A percentile compares a stretch with the other conserved stretches of the same genome.
Conservation (phyloP, 2,113 vertebrate genomes). For the Gadus chalcogrammus region DNA sequence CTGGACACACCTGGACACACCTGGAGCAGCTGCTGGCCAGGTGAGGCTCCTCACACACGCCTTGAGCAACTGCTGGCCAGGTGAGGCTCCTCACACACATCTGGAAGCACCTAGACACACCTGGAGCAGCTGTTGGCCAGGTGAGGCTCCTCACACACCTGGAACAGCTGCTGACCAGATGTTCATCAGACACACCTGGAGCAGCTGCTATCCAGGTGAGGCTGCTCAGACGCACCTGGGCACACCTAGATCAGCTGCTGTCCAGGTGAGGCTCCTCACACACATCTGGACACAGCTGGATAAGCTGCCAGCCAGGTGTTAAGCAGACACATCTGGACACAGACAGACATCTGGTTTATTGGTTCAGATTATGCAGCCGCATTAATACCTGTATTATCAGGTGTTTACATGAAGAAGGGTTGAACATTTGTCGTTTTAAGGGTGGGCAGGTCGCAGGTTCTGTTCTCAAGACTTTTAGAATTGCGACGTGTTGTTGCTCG, state of each 20-base stretch:
- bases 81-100: constrained; percentile 59
- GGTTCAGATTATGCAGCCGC: too few species aligned
- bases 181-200: constrained; percentile 60
- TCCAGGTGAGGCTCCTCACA: constrained; percentile 73
- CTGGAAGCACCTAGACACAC: too few species aligned
- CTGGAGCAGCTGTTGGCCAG: constrained; percentile 85
- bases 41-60: constrained; percentile 58
- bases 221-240: not conserved
- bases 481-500: too few species aligned
- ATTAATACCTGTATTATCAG: too few species aligned
- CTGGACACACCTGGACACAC: constrained; percentile 46
- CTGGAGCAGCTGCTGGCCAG: constrained; percentile 85
- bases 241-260: constrained; percentile 77
- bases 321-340: too few species aligned
- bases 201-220: constrained; percentile 85
- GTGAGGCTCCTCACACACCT: constrained; percentile 59
- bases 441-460: too few species aligned
- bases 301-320: constrained; percentile 84
- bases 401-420: too few species aligned
- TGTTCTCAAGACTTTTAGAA: too few species aligned
- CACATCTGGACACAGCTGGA: constrained; percentile 56
- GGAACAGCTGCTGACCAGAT: constrained; percentile 32
- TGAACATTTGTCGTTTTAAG: too few species aligned
- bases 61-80: constrained; percentile 84
- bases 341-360: too few species aligned